These are phyloP conservation scores for Rhopalosiphum padi DNA, from an alignment of 1,140 invertebrate genomes.

Conservation along the genomic window DNA sequence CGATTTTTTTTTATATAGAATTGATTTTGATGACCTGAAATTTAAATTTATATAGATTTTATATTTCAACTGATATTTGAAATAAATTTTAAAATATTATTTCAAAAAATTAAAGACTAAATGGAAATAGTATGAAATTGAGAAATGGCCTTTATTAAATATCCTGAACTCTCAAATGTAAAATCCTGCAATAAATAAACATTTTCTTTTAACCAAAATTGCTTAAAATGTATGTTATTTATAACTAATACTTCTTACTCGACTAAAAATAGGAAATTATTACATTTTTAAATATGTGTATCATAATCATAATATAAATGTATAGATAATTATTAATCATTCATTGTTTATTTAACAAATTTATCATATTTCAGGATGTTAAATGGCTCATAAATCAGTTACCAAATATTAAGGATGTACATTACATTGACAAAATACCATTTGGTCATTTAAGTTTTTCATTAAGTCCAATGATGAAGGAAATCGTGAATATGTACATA, in stretches of 20 bases:
- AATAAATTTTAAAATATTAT: neutral
- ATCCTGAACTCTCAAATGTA: neutral
- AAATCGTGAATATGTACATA: slow-evolving; percentile 45
- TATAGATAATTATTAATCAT: neutral
- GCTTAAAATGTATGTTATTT: neutral
- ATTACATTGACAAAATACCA: slow-evolving; percentile 50
- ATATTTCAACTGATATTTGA: neutral
- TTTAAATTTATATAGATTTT: too few species aligned
- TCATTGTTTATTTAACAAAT: neutral
- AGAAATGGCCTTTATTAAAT: neutral
- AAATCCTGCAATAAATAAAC: neutral
- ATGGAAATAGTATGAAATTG: neutral
- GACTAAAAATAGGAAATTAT: neutral
- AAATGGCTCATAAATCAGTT: slow-evolving; percentile 51
- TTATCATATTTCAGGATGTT: slow-evolving; percentile 35
- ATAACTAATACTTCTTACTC: neutral
- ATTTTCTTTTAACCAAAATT: neutral
- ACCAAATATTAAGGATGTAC: slow-evolving; percentile 48
- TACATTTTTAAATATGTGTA: neutral
- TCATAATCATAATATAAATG: neutral
- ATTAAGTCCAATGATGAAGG: slow-evolving; percentile 39
- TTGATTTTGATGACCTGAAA: neutral
- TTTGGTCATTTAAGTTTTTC: slow-evolving; percentile 54
- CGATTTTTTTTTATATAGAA: neutral
- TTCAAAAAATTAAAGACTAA: neutral